Base-by-base conservation (phyloP, 2,113 vertebrate genomes). In the Microcebus jonahi region DNA sequence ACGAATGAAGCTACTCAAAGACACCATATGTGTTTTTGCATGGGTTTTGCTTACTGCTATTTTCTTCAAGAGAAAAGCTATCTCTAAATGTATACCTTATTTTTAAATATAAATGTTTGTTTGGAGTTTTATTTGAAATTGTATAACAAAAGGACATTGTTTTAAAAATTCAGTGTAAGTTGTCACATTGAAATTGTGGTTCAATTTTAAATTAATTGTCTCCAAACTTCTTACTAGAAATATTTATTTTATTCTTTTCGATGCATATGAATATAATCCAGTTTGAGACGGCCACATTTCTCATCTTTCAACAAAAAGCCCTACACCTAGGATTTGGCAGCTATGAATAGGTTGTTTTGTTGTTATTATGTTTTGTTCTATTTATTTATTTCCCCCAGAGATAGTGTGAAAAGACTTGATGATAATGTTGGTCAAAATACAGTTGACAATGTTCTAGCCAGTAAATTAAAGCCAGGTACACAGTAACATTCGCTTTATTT, bases 121-220 rank as follows among this genome's bases (percentile, higher is more conserved):
- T 94, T 94, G 6, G 50, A n/a, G 23, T 94, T 94, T 31, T 20
- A 89, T 97, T 96, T 98, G 34, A 95, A 97, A 95, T 18, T 85
- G 1, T 2, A 80, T 48, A 42, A 31, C 48, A 93, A 77, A 82
- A 63, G 50, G 20, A 61, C 29, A 3, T 8, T 42, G 61, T 34
- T 86, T 90, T 86, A 25, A 82, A 81, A 83, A 81, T 87, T 75
- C 45, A 50, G 17, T 42, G 67, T 42, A 71, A 84, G 10, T 71
- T 76, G 17, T 61, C 50, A 11, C 55, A 42, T 61, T 84, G 18
- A 90, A 45, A 61, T 67, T 59, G 20, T 45, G 27, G 23, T 73
- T 97, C 70, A 21, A 67, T 76, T 81, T 67, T 59, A 94, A 96
- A 93, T 68, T n/a, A 84, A 92, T 84, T 8, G 5, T 23, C 48